These are phyloP conservation scores for Zosterops hypoxanthus DNA, from an alignment of 2,113 vertebrate species.

Conservation along the genomic window DNA sequence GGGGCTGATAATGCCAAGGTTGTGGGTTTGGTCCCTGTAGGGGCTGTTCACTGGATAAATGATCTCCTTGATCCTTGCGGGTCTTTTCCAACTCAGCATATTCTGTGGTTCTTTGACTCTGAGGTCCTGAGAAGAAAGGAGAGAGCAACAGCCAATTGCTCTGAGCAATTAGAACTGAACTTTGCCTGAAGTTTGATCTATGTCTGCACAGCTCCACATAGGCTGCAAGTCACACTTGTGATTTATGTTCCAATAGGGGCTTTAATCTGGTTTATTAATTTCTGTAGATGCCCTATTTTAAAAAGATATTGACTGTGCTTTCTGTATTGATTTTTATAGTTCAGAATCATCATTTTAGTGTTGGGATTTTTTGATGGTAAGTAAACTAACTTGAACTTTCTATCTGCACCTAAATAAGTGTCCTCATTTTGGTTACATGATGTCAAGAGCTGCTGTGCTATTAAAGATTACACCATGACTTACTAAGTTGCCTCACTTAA, in stretches of 20 bases:
- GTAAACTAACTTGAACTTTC: background rate
- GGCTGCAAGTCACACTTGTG: background rate
- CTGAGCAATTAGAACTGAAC: background rate
- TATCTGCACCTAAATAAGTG: background rate
- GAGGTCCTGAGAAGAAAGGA: background rate
- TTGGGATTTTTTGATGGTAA: background rate
- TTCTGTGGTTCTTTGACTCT: background rate
- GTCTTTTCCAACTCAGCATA: background rate
- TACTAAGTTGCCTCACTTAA: background rate
- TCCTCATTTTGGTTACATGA: background rate
- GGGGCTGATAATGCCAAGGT: background rate
- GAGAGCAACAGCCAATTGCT: background rate
- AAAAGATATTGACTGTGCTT: background rate
- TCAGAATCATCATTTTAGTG: background rate
- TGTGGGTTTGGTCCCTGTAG: rapidly evolving
- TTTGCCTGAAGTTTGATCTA: background rate
- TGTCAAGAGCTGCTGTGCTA: background rate
- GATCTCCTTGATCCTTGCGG: background rate
- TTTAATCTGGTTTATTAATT: background rate
- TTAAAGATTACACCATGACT: background rate
- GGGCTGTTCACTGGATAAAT: background rate
- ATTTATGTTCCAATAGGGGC: background rate
- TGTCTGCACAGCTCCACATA: background rate
- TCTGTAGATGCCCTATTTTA: background rate
- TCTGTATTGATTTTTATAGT: background rate